Base-by-base conservation (phyloP, 1,140 invertebrate species). In the Lordiphosa stackelbergi region DNA sequence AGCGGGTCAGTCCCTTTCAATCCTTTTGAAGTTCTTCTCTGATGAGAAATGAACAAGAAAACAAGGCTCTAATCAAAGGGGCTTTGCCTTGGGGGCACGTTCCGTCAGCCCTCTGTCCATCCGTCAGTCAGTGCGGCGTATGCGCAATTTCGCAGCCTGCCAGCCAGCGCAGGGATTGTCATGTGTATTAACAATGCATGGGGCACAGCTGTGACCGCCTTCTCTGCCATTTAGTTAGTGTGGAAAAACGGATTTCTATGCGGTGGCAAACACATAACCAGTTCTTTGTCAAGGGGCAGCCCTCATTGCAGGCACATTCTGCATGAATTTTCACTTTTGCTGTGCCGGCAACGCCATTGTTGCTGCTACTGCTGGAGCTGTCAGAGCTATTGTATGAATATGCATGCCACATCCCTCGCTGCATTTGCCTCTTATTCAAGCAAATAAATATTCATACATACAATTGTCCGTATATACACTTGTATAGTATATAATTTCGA, bases 71-170 rank as follows among this genome's bases (percentile, higher is more conserved):
- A 73, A 66, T 61, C 57, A 53, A 57, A 72, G 69, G 48, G 70
- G 51, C 53, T 73, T 62, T 24, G 52, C 66, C 58, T 42, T 37
- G 36, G 64, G 58, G 66, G 66, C 66, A 58, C 43, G 3, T n/a
- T 9, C 10, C 11, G 42, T 28, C 42, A 12, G 9, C 19, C 41
- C 10, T n/a, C 16, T n/a, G 13, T 22, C 16, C 22, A 53, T 58
- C 41, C 52, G 55, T 62, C 36, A 38, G 66, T 75, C 57, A 71
- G 55, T 63, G 43, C 71, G 66, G 66, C 49, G 72, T 75, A 75
- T 75, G 73, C 73, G 72, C 72, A 75, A 75, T 75, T 75, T 75
- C 58, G 75, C 73, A 75, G 72, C 53, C 66, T 71, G 63, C 72
- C 73, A 71, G 57, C 55, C 19, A 74, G 53, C 43, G 34, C 51